phyloP scores from a whole-genome alignment of 2,888 invertebrate genomes.

The Listrodromus nycthemerus region DNA sequence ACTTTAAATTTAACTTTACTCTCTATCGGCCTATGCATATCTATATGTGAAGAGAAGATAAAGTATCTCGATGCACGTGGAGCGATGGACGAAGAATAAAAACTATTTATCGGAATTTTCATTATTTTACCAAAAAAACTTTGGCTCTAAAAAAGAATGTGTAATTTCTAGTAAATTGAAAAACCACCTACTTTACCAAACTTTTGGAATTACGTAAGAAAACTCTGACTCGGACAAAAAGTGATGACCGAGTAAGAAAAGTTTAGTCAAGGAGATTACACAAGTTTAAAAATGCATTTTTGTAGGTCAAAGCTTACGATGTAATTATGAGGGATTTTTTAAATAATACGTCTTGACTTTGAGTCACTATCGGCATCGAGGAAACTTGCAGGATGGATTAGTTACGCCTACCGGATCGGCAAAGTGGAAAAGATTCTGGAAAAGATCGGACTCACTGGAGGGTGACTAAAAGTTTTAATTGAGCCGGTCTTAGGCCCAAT shows the following conservation, averaged over 20 bases:
- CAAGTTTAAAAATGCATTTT: conserved; percentile 15
- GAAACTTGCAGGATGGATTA: conserved; percentile 30
- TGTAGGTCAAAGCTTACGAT: conserved; percentile 14
- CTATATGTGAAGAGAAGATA: background rate
- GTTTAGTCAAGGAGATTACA: background rate
- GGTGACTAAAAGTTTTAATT: conserved; percentile 67
- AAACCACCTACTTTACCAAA: too few relatives aligned
- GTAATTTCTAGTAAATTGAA: too few relatives aligned
- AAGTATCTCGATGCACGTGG: conserved; percentile 45
- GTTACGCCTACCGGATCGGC: conserved; percentile 29
- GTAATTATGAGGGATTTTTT: conserved; percentile 11
- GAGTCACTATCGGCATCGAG: conserved; percentile 40
- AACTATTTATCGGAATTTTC: background rate
- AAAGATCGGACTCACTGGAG: conserved; percentile 17
- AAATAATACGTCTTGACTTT: background rate
- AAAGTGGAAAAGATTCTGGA: conserved; percentile 29
- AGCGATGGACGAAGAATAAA: conserved; percentile 45
- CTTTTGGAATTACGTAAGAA: too few relatives aligned
- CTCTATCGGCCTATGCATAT: background rate
- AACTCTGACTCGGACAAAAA: too few relatives aligned
- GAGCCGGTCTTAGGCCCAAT: conserved; percentile 37
- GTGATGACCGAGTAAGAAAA: background rate
- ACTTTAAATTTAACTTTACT: too few relatives aligned
- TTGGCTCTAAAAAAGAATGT: background rate
- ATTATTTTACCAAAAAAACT: background rate